Conservation (phyloP, 2,888 invertebrate genomes). For the Pseudococcus viburni region DNA sequence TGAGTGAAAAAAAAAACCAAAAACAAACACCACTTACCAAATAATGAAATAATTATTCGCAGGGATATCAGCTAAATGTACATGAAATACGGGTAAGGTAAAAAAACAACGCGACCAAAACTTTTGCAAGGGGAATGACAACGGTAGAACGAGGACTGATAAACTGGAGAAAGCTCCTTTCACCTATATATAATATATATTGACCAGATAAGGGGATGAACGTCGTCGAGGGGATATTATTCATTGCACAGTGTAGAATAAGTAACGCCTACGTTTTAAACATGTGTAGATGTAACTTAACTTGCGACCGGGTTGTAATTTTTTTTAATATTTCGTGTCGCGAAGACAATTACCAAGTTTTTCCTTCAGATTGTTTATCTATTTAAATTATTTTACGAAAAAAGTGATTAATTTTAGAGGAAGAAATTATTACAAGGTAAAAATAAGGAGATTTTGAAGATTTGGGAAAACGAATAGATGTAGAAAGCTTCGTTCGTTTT, state of each 20-base stretch:
- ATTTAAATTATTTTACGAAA: background rate
- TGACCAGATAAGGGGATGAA: conserved; percentile 47
- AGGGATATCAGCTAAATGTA: background rate
- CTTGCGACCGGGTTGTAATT: background rate
- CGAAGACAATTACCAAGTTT: background rate
- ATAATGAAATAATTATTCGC: conserved; percentile 15
- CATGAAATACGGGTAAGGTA: background rate
- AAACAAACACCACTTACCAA: conserved; percentile 15
- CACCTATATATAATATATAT: conserved; percentile 62
- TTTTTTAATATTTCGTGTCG: background rate
- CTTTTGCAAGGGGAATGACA: conserved; percentile 51
- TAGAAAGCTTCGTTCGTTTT: background rate
- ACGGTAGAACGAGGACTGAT: conserved; percentile 62
- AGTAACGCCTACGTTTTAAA: conserved; percentile 61
- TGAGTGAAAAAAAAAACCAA: background rate
- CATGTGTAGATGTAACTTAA: conserved; percentile 32
- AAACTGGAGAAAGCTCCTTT: conserved; percentile 62
- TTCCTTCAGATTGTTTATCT: background rate
- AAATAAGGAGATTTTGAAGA: background rate
- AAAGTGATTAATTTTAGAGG: background rate
- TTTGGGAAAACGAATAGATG: background rate
- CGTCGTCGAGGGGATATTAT: conserved; percentile 60
- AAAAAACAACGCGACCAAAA: conserved; percentile 3
- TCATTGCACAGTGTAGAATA: conserved; percentile 34
- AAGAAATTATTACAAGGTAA: background rate